Percentiles rank a stretch among this genome's conserved stretches.
Evolutionary conservation across 35 echinoderm and acorn worm genomes (phyloP).

Genomic region (Acanthaster planci): DNA sequence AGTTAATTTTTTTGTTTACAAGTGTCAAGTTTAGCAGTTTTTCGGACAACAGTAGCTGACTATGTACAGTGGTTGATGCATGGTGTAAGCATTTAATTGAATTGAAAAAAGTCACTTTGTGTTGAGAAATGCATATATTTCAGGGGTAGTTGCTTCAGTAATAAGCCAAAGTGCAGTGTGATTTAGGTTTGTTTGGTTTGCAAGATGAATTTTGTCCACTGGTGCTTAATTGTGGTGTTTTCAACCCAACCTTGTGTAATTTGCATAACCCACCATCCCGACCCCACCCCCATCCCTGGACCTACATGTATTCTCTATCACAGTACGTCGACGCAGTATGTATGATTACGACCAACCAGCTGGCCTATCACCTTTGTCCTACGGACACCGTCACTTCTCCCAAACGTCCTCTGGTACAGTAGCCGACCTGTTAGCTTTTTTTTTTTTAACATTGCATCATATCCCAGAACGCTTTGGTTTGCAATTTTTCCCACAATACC

Average conservation of each 20-base stretch:
- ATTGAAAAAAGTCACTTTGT: no score
- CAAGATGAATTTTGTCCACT: no score
- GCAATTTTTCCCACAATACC: no score
- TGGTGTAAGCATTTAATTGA: no score
- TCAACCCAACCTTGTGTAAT: not conserved
- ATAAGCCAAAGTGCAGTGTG: no score
- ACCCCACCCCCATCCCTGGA: not conserved
- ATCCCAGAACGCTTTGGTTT: not conserved
- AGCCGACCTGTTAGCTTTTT: not conserved
- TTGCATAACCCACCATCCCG: not conserved
- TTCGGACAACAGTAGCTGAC: no score
- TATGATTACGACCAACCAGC: conserved; percentile 12
- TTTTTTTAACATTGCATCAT: not conserved
- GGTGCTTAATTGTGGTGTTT: not conserved
- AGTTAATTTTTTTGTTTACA: no score
- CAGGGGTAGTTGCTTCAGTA: no score
- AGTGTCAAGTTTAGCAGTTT: no score
- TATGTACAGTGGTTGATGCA: no score
- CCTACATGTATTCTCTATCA: not conserved
- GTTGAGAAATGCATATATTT: no score
- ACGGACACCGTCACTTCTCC: not conserved
- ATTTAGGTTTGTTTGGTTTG: no score
- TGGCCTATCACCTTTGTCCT: not conserved
- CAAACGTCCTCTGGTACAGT: conserved; percentile 19
- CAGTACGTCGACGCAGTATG: conserved; percentile 15